Conservation (phyloP, 2,888 invertebrate genomes). For the Galeruca laticollis region DNA sequence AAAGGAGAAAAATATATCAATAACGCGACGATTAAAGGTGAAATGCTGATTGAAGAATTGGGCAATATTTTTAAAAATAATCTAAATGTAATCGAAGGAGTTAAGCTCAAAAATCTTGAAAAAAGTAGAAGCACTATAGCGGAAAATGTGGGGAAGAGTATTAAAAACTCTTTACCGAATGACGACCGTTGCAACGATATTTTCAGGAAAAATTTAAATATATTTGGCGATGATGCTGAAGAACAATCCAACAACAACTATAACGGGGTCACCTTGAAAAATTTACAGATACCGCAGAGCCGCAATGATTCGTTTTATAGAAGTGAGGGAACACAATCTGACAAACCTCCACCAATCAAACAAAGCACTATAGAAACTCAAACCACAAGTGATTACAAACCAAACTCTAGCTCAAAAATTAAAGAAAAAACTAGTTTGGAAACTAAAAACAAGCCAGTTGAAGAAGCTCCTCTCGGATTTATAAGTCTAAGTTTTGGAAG, state of each 20-base stretch:
- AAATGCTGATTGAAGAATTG: background rate
- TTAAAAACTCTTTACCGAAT: background rate
- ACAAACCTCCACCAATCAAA: background rate
- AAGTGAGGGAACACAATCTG: background rate
- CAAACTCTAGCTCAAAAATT: background rate
- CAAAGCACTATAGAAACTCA: constrained; percentile 1
- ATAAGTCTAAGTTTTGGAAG: background rate
- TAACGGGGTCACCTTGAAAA: background rate
- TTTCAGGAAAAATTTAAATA: background rate
- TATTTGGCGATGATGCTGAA: background rate
- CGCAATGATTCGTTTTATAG: background rate
- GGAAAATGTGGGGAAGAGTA: too few relatives aligned
- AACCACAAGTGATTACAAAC: background rate
- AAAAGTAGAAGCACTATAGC: background rate
- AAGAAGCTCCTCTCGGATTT: background rate
- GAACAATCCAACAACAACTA: too few relatives aligned
- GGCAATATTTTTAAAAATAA: constrained; percentile 1
- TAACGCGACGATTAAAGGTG: background rate
- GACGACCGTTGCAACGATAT: background rate
- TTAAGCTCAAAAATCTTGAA: background rate
- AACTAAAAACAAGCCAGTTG: background rate
- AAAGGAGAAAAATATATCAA: background rate
- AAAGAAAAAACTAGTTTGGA: background rate
- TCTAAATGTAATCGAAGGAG: background rate
- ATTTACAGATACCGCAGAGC: background rate